These are phyloP conservation scores for Galaxea fascicularis DNA, from an alignment of 92 coral and sea anemone genomes.

Conservation along the genomic window DNA sequence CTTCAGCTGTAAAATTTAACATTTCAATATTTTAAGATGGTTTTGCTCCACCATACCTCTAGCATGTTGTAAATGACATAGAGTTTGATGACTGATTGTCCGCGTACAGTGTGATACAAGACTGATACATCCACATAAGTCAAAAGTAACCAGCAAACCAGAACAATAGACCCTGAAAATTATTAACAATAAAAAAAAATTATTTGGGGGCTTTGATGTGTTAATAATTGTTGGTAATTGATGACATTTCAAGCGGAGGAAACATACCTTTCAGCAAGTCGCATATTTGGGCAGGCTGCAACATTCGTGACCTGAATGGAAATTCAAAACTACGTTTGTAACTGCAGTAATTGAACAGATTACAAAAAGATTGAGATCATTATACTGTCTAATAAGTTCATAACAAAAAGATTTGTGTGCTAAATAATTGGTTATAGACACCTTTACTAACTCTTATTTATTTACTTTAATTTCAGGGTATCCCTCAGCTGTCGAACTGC, in stretches of 20 bases:
- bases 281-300: constrained; percentile 88
- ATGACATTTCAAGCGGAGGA: no score
- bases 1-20: background rate
- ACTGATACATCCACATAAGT: constrained; percentile 93
- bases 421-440: no score
- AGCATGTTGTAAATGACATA: constrained; percentile 98
- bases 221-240: no score
- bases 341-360: background rate
- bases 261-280: constrained; percentile 80
- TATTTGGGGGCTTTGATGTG: background rate
- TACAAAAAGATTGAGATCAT: background rate
- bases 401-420: no score
- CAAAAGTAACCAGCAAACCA: constrained; percentile 75
- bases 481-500: no score
- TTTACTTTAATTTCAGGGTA: no score
- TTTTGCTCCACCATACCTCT: constrained; percentile 63
- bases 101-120: constrained; percentile 93
- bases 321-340: background rate
- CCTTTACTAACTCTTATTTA: no score
- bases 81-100: constrained; percentile 97
- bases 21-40: background rate
- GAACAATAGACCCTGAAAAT: constrained; percentile 83
- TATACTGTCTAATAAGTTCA: background rate
- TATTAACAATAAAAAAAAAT: background rate
- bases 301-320: constrained; percentile 62